Base-by-base conservation (phyloP, 2,797 vertebrate genomes). In the Harpagifer antarcticus region DNA sequence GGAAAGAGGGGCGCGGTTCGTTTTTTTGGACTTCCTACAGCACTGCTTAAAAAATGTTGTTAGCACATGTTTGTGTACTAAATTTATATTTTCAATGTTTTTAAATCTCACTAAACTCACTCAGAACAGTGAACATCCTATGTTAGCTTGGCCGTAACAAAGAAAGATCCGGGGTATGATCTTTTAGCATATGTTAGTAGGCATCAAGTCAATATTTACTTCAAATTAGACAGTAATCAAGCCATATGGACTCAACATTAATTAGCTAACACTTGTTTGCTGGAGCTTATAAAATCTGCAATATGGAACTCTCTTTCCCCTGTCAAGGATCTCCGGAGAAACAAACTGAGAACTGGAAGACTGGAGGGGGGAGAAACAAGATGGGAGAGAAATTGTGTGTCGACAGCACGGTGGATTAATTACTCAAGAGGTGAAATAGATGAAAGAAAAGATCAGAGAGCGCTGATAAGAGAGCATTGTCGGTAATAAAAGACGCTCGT, bases 341-440 rank as follows among this genome's bases (percentile, higher is more conserved):
- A 75, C 37, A 67, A 78, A 75, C 5, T 8, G 11, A 55, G 52
- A 62, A 37, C 7, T 37, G 33, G n/a, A 20, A 54, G 71, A 76
- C 9, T 9, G 45, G 72, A 13, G n/a, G 19, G 53, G 5, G 50
- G 1, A 59, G 63, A 66, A 31, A 70, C 3, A 42, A 74, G 73
- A 81, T 52, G 61, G 59, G 72, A 61, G 57, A 68, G 68, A 84
- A 83, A 79, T 49, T 78, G 62, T 70, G 74, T 9, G 19, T 75
- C 23, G 42, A 65, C 74, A 78, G 74, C 49, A 20, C 13, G 62
- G 74, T 77, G 78, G 76, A 87, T 90, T 87, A 88, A 90, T 89
- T 84, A 87, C 45, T 62, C 77, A 76, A 45, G 70, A 89, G 72
- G 81, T 84, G 80, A 74, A 59, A 60, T 0, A 83, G 61, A 88